A percentile compares a stretch with the other conserved stretches of the same genome.
These are phyloP conservation scores for Muscina levida DNA, from an alignment of 2,888 invertebrate species.

Conservation along the genomic window DNA sequence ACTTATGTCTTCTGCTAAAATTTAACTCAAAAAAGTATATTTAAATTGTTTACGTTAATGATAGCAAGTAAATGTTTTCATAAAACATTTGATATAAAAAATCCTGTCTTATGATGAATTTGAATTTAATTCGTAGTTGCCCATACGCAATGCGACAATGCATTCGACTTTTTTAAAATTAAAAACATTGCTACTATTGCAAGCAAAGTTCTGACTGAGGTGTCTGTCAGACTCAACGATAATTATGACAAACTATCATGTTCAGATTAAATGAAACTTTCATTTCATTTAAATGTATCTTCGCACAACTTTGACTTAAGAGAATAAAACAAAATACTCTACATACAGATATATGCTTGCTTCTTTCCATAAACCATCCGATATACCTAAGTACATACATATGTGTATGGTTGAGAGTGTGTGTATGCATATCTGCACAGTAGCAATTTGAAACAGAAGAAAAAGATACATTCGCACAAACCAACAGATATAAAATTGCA, in stretches of 20 bases:
- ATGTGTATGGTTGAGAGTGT: too few relatives aligned
- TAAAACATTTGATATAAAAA: too few relatives aligned
- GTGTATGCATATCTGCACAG: constrained; percentile 45
- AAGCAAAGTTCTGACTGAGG: background rate
- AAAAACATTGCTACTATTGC: background rate
- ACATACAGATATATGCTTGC: too few relatives aligned
- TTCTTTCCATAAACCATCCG: too few relatives aligned
- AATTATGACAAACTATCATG: constrained; percentile 1
- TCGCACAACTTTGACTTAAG: background rate
- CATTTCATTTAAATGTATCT: constrained; percentile 13
- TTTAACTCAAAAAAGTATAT: too few relatives aligned
- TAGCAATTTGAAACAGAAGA: constrained; percentile 50
- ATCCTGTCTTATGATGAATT: too few relatives aligned
- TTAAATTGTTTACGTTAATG: too few relatives aligned
- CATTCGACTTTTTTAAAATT: too few relatives aligned
- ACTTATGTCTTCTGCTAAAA: too few relatives aligned
- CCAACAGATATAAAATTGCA: constrained; percentile 60
- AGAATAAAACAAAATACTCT: background rate
- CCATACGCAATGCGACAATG: too few relatives aligned
- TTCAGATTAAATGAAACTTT: constrained; percentile 15
- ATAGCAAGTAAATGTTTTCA: too few relatives aligned
- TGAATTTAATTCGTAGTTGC: too few relatives aligned
- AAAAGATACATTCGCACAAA: constrained; percentile 9
- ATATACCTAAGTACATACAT: background rate
- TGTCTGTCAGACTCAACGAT: background rate